These are phyloP conservation scores for Kuschelorhynchus macadamiae DNA, from an alignment of 2,888 invertebrate genomes.

Conservation along the genomic window DNA sequence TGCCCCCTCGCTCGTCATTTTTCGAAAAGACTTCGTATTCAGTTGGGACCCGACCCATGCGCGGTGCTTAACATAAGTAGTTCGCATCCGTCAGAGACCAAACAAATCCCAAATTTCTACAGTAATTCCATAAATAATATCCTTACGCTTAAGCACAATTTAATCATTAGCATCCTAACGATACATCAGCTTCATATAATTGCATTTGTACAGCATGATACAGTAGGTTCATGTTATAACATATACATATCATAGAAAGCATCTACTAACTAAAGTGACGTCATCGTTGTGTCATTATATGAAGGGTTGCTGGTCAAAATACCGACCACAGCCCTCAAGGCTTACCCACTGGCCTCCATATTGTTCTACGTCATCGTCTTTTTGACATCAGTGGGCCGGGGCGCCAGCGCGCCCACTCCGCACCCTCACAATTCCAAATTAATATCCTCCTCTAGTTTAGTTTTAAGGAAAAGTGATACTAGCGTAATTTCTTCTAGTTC, in stretches of 20 bases:
- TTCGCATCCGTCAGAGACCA: conserved; percentile 6
- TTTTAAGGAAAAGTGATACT: conserved; percentile 50
- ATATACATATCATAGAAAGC: conserved; percentile 29
- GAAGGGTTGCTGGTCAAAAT: conserved; percentile 49
- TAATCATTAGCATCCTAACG: background rate
- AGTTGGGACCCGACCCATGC: conserved; percentile 36
- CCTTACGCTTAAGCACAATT: conserved; percentile 26
- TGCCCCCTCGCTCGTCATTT: conserved; percentile 9
- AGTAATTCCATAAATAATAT: conserved; percentile 31
- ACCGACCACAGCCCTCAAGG: conserved; percentile 49
- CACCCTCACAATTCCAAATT: conserved; percentile 39
- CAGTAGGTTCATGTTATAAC: conserved; percentile 11
- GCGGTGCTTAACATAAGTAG: conserved; percentile 8
- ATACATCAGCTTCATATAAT: background rate
- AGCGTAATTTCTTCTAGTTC: conserved; percentile 30
- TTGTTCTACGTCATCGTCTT: conserved; percentile 43
- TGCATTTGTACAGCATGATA: conserved; percentile 4
- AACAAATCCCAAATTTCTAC: conserved; percentile 2
- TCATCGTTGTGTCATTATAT: conserved; percentile 42
- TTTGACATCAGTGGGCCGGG: conserved; percentile 36
- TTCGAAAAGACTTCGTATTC: conserved; percentile 44
- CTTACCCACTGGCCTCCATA: conserved; percentile 44
- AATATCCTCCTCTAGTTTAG: conserved; percentile 46
- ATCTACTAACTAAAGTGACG: conserved; percentile 5
- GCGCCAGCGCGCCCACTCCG: conserved; percentile 19